Base-by-base conservation (phyloP, 2,797 vertebrate species). In the Manis javanica region DNA sequence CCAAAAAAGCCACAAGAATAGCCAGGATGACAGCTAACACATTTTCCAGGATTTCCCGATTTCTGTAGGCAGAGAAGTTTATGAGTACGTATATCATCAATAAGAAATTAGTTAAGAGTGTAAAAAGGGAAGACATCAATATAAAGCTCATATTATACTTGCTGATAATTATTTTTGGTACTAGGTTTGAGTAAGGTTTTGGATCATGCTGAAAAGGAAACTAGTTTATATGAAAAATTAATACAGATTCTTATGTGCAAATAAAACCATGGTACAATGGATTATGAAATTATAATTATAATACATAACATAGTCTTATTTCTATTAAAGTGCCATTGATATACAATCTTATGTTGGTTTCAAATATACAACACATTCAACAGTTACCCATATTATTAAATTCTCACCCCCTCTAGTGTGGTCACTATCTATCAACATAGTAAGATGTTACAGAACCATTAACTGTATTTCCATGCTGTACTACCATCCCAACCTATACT, bases 11-110 rank as follows among this genome's bases (percentile, higher is more conserved):
- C 98, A 99, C 99, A 88, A 99, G 99, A 98, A 99, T 99, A 23
- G 99, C 99, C 96, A 99, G 98, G 95, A 99, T 98, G 72, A 99
- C 99, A 12, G 99, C 99, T 98, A 99, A 98, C 81, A 99, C 98
- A 0, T 99, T 99, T 98, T 99, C 99, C 93, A 99, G 98, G 96
- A 99, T 99, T 98, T 99, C 99, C 14, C 99, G 99, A 98, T 99
- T 99, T 98, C 99, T 99, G 98, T 31, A 93, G 71, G 39, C 2
- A 42, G 15, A 95, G 84, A 94, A 59, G 49, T 55, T n/a, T 88
- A 42, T 37, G 18, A 74, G 1, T 55, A 49, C 95, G 29, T 61
- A 31, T 4, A 82, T 11, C 6, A 53, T 85, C 53, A 7, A 39
- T 91, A 90, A 95, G 92, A 97, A 87, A 63, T 57, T 81, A 90